Evolutionary conservation across 2,113 vertebrate species (phyloP), one percentile per base, ranked within the genome.

Genomic region (Chaetops frenatus): DNA sequence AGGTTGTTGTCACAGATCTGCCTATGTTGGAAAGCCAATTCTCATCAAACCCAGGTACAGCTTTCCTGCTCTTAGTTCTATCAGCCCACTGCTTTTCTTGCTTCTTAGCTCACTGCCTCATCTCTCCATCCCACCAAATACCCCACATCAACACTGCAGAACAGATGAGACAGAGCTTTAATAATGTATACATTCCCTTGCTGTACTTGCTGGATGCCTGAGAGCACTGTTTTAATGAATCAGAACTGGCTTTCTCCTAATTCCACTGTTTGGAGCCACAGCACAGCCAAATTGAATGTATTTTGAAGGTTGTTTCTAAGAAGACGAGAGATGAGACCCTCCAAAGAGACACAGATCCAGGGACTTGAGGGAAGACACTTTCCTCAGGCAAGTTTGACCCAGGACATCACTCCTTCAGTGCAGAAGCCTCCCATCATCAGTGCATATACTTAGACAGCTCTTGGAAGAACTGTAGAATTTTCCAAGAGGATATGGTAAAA

Each of bases 141-240:
- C 42, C 57, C 45, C 71, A 27, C 19, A 82, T 76, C 21, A 17
- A 73, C 84, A 42, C 74, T 51, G 58, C 71, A 87, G 76, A 64
- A 25, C 35, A 89, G 73, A 81, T 69, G 73, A 93, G 67, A 57
- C 14, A 44, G 72, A 69, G 67, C 50, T 95, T 94, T 86, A 94
- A 88, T 93, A 92, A 88, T 83, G 62, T 22, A 70, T 86, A 10
- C 4, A 25, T 44, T 69, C 57, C 42, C 54, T 82, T 2, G 2
- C 74, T 79, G 57, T 56, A 47, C 53, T 70, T 2, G 1, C 64
- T 70, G 79, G 56, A 77, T 93, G 88, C 85, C 95, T 47, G 36
- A 95, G 36, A 90, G 81, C 44, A 1, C 58, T 93, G 72, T 88
- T 96, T 94, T 95, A 93, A 96, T 93, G 86, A 90, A 40, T 27